Conservation (phyloP, 2,113 vertebrate species). For the Lepisosteus oculatus region DNA sequence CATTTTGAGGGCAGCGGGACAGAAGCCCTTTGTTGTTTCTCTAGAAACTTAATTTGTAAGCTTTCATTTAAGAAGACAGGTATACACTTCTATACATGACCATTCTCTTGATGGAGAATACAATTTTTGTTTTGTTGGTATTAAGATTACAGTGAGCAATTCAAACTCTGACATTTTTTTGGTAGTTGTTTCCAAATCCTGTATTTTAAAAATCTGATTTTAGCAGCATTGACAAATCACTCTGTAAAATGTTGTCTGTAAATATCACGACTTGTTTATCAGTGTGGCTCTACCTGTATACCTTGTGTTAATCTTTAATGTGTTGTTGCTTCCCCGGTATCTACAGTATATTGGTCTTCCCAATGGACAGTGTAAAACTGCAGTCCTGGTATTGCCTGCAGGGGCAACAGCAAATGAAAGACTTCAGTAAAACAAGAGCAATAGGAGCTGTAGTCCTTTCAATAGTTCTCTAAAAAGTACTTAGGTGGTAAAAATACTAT, state of each 20-base stretch:
- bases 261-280: no score
- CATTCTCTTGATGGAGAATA: neutral
- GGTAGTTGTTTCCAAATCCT: no score
- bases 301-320: no score
- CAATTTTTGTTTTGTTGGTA: neutral
- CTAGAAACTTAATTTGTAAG: neutral
- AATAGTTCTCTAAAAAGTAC: neutral
- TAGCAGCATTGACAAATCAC: no score
- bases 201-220: no score
- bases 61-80: neutral
- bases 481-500: neutral
- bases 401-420: neutral
- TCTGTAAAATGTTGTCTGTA: no score
- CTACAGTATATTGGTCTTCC: no score
- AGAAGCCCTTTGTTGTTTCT: neutral
- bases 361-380: no score
- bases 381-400: neutral
- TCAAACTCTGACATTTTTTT: no score
- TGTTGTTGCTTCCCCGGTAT: no score
- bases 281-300: no score
- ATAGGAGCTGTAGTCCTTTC: neutral
- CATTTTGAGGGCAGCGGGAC: neutral
- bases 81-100: neutral
- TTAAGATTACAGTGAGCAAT: neutral
- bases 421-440: neutral